Percentiles rank a stretch among this genome's conserved stretches.
phyloP scores from a whole-genome alignment of 2,113 vertebrate genomes.

The Trichomycterus rosablanca region DNA sequence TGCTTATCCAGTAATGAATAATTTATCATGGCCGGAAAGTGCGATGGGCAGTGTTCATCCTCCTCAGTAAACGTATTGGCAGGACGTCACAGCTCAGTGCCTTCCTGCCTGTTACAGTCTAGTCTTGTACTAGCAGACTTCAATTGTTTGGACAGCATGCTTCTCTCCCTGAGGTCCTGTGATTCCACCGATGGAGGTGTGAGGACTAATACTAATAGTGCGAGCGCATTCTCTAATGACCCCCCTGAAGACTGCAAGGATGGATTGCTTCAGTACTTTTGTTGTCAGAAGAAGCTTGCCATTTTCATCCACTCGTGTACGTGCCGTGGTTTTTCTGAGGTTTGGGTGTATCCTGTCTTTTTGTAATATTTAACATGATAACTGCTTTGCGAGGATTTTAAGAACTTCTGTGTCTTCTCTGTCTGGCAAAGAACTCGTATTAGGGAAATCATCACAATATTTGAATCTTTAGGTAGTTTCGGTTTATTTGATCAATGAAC shows the following conservation, averaged over 20 bases:
- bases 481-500: neutral
- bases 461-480: neutral
- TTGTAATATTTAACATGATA: neutral
- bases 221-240: conserved; percentile 26
- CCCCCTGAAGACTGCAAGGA: conserved; percentile 52
- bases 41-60: conserved; percentile 50
- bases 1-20: conserved; percentile 62
- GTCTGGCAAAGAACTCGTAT: neutral
- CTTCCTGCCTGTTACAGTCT: too few relatives aligned
- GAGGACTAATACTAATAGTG: neutral
- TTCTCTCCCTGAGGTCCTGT: conserved; percentile 54
- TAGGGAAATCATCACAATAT: neutral
- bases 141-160: conserved; percentile 39
- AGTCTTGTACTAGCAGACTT: neutral
- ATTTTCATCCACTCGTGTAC: conserved; percentile 60
- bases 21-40: conserved; percentile 70
- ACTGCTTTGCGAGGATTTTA: neutral
- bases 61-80: conserved; percentile 31
- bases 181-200: conserved; percentile 35
- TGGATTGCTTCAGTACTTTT: conserved; percentile 64
- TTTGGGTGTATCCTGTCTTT: neutral
- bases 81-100: conserved; percentile 4
- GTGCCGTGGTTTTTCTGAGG: conserved; percentile 37
- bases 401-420: neutral
- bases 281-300: conserved; percentile 65